Conservation (phyloP, 2,113 vertebrate species). For the Pygathrix nemaeus region DNA sequence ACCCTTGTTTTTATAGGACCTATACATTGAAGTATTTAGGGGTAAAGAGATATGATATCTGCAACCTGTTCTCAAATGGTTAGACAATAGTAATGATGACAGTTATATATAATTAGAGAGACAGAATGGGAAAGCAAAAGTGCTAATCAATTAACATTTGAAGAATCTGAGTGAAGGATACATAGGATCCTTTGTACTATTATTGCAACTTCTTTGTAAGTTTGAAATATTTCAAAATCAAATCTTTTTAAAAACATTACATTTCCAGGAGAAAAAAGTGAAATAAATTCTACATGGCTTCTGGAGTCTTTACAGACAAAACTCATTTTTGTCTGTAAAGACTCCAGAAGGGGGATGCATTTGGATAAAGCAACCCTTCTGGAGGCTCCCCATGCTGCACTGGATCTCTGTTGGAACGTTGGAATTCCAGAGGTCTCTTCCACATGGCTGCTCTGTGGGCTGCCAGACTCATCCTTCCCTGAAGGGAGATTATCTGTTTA, state of each 20-base stretch:
- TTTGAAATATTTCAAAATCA: conserved; percentile 46
- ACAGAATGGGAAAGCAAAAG: background rate
- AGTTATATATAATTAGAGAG: conserved; percentile 11
- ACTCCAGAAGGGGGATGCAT: background rate
- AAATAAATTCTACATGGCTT: background rate
- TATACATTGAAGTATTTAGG: background rate
- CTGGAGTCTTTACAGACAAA: too few species aligned
- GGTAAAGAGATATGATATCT: background rate
- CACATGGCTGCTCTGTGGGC: conserved; percentile 2
- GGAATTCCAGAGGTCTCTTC: conserved; percentile 52
- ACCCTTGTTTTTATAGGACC: background rate
- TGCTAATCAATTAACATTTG: background rate
- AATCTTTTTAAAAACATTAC: background rate
- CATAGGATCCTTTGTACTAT: background rate
- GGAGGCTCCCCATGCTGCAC: background rate
- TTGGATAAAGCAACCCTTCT: background rate
- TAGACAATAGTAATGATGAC: conserved; percentile 3
- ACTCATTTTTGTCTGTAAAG: background rate
- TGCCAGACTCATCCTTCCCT: conserved; percentile 33
- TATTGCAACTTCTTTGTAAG: background rate
- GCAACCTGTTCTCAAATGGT: background rate
- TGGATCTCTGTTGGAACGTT: conserved; percentile 16
- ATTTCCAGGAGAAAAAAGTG: background rate
- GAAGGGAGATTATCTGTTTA: conserved; percentile 48
- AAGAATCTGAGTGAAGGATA: background rate